Evolutionary conservation across 2,888 invertebrate genomes (phyloP), one percentile per base, ranked within the genome.

Genomic region (Acleris laterana): DNA sequence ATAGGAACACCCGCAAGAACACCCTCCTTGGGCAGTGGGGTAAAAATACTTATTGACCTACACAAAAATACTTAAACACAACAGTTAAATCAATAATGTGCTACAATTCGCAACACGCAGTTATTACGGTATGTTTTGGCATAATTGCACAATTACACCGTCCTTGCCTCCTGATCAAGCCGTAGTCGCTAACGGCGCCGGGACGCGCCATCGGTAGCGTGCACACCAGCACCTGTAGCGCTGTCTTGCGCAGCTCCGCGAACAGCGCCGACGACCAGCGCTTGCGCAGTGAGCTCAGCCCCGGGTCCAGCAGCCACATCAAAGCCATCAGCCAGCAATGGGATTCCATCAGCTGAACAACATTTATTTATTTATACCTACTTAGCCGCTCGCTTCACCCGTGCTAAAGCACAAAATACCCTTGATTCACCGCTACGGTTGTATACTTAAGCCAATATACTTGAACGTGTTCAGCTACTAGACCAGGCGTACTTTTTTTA

Each of bases 231-330:
- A 89, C 87, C 70, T 90, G 89, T 0, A 93, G 73, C 0, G 85
- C 79, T 2, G 78, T 76, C 68, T 81, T 84, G 3, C 87, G 82
- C 4, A 93, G 71, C 61, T 92, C 91, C 0, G 82, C 76, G 49
- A 83, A 90, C 0, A 90, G 80, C 0, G 85, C 25, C 0, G 81
- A 71, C 0, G 89, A 79, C 90, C 91, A 93, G 0, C 53, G 77
- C 0, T 79, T 72, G 19, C 87, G 76, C 5, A 90, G 79, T 1
- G 69, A 65, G 56, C 81, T 73, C 4, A 90, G 78, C 0, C 80
- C 87, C 11, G 91, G 90, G 65, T 91, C 91, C 44, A 92, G 62
- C 38, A 93, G 63, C 62, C 87, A 90, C 83, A 88, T 84, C 7
- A 93, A 73, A 0, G 91, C 92, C 7, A 87, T 62, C 0, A 90